These are phyloP conservation scores for Drosophila pallidifrons DNA, from an alignment of 1,140 invertebrate genomes.

Conservation along the genomic window DNA sequence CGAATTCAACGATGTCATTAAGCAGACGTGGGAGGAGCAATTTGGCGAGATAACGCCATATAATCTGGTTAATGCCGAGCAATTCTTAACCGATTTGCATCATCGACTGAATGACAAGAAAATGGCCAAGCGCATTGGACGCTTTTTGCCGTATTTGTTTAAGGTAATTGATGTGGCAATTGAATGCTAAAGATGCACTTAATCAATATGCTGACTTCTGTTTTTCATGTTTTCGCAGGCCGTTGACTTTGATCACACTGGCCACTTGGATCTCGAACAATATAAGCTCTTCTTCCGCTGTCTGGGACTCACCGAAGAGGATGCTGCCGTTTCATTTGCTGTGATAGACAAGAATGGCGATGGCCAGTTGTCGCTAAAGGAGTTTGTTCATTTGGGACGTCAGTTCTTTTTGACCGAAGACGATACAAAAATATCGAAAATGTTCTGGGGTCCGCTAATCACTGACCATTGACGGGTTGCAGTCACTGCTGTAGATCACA, in stretches of 20 bases:
- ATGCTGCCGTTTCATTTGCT: slow-evolving; percentile 90
- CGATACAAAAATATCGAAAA: slow-evolving; percentile 90
- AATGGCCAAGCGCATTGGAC: slow-evolving; percentile 89
- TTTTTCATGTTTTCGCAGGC: slow-evolving; percentile 86
- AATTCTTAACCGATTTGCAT: slow-evolving; percentile 92
- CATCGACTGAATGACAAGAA: slow-evolving; percentile 91
- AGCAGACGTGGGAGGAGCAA: slow-evolving; percentile 92
- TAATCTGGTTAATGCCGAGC: slow-evolving; percentile 91
- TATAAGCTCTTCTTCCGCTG: slow-evolving; percentile 93
- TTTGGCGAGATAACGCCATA: slow-evolving; percentile 93
- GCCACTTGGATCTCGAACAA: slow-evolving; percentile 91
- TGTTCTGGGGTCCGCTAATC: slow-evolving; percentile 92
- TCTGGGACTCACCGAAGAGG: slow-evolving; percentile 90
- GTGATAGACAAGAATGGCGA: slow-evolving; percentile 92
- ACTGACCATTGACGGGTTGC: slow-evolving; percentile 81
- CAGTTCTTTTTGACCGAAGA: slow-evolving; percentile 93
- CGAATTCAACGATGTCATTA: slow-evolving; percentile 89
- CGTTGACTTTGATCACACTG: slow-evolving; percentile 92
- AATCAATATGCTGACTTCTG: neutral
- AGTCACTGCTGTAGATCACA: slow-evolving; percentile 79
- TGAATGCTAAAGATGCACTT: no score
- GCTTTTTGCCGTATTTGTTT: slow-evolving; percentile 92
- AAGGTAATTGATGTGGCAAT: slow-evolving; percentile 86
- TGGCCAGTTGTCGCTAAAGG: slow-evolving; percentile 90
- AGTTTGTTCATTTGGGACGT: slow-evolving; percentile 91